These are phyloP conservation scores for Phymorhynchus buccinoides DNA, from an alignment of 1,140 invertebrate species.

Conservation along the genomic window DNA sequence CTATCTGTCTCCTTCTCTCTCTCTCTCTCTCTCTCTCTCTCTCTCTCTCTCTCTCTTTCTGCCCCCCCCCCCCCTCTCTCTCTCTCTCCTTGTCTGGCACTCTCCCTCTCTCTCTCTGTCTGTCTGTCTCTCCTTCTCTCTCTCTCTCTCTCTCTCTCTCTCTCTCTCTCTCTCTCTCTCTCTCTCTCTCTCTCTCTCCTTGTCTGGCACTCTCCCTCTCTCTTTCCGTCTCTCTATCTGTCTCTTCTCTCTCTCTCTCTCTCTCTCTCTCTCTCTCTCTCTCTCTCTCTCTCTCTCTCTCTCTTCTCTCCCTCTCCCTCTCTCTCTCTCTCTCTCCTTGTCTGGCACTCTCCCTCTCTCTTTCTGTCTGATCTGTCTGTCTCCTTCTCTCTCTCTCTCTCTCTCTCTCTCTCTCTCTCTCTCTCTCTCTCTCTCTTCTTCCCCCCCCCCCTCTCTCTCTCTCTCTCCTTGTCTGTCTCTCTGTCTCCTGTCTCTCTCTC, in stretches of 20 bases:
- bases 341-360: background rate
- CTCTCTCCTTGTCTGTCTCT: slow-evolving; percentile 2
- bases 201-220: background rate
- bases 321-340: background rate
- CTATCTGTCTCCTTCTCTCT: slow-evolving; percentile 13
- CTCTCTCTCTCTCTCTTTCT: background rate
- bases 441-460: background rate
- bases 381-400: background rate
- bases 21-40: slow-evolving; percentile 1
- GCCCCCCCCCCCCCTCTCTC: background rate
- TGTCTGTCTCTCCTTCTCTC: slow-evolving; percentile 13
- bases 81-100: background rate
- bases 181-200: background rate
- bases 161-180: background rate
- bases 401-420: no score
- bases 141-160: background rate
- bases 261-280: background rate
- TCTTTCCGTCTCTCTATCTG: background rate
- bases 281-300: background rate
- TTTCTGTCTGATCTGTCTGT: background rate
- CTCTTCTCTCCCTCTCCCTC: no score
- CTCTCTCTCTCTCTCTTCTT: no score
- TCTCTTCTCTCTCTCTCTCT: slow-evolving; percentile 5
- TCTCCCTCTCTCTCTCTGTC: background rate
- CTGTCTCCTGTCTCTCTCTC: slow-evolving; percentile 8